Percentiles rank a stretch among this genome's conserved stretches.
Evolutionary conservation across 2,888 invertebrate species (phyloP).

Genomic region (Phrixothrix hirtus): DNA sequence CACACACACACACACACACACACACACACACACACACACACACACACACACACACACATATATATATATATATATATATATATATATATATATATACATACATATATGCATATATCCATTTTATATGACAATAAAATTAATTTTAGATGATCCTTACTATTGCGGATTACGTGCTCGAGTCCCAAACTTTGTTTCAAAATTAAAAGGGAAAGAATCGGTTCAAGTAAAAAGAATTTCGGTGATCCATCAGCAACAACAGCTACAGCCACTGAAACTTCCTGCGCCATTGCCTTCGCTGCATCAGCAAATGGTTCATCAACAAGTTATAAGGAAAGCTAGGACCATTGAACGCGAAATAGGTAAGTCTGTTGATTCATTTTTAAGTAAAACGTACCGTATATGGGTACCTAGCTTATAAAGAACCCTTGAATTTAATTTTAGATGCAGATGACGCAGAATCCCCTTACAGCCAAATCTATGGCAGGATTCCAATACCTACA

Average conservation of each 20-base stretch:
- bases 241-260: slow-evolving; percentile 62
- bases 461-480: slow-evolving; percentile 87
- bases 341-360: slow-evolving; percentile 93
- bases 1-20: no score
- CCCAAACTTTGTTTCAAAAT: slow-evolving; percentile 85
- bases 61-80: no score
- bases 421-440: slow-evolving; percentile 43
- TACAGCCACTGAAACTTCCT: no score
- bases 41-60: no score
- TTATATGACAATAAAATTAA: no score
- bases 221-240: slow-evolving; percentile 71
- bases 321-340: slow-evolving; percentile 81
- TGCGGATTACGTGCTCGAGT: slow-evolving; percentile 90
- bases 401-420: slow-evolving; percentile 10
- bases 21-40: no score
- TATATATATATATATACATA: no score
- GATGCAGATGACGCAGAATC: slow-evolving; percentile 80
- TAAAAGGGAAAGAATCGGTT: slow-evolving; percentile 58
- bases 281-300: slow-evolving; percentile 53
- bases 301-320: slow-evolving; percentile 46
- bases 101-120: no score
- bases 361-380: slow-evolving; percentile 52
- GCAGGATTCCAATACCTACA: slow-evolving; percentile 83
- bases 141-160: slow-evolving; percentile 90
- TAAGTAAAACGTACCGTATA: neutral